Evolutionary conservation across 2,113 vertebrate species (phyloP), one percentile per base, ranked within the genome.

Genomic region (Neodon shergylaensis): DNA sequence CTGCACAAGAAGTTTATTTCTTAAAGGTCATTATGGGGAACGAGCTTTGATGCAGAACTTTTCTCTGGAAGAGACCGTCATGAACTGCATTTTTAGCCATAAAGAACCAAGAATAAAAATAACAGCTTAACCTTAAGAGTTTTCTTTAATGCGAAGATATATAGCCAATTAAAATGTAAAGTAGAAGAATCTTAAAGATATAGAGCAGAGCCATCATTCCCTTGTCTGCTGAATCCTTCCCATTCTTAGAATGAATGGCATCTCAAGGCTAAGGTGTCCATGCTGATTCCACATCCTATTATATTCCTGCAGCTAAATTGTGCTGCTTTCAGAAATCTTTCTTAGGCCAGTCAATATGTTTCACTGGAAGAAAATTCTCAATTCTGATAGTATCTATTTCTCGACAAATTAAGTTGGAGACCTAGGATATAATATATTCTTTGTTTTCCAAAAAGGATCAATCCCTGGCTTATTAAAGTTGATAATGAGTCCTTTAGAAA

Each of bases 391-490:
- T 91, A 84, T 49, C 63, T 93, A 90, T 78, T 96, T 96, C 88
- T 87, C 84, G 85, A 94, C 88, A 96, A 92, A 95, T 97, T 94
- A 97, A 97, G 17, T 87, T 95, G 73, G 44, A 95, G 82, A 95
- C 73, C 85, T 77, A 95, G 86, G 83, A 95, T 96, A 94, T 95
- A 95, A 96, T 47, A 17, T 93, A 96, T 90, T 96, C 52, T 92
- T 94, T 93, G 88, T 97, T 97, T 97, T 90, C 86, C 91, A 96
- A 95, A 94, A 42, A 58, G n/a, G 90, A 97, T 97, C 97, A 94
- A 96, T 97, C 61, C 84, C 79, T 95, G 26, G 76, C 93, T 95
- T 97, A 97, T 97, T 97, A 92, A 97, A 95, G 88, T 85, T 97
- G 92, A 93, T 97, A 96, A 97, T 92, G 88, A 95, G 58, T 89